These are phyloP conservation scores for Heterotilapia buettikoferi DNA, from an alignment of 2,113 vertebrate genomes.

Conservation along the genomic window DNA sequence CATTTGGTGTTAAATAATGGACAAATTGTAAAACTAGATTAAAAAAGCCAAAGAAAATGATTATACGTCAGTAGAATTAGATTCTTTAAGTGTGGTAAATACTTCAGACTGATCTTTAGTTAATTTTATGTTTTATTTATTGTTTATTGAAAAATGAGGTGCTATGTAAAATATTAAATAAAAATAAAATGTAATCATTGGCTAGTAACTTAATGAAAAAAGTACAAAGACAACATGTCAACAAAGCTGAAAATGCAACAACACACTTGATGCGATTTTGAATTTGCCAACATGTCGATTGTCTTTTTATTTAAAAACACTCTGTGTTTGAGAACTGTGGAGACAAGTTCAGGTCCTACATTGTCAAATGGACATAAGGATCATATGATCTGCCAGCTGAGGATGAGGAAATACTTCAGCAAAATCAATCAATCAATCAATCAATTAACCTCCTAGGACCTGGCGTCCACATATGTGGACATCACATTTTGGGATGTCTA, in stretches of 20 bases:
- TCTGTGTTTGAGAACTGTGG: not conserved
- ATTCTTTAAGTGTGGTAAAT: not conserved
- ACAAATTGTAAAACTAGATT: not conserved
- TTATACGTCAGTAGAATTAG: not conserved
- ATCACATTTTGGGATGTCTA: not conserved
- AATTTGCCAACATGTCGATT: not conserved
- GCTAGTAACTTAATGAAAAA: not conserved
- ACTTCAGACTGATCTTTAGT: not conserved
- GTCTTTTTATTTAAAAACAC: not conserved
- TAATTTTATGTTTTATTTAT: not conserved
- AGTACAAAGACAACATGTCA: not conserved
- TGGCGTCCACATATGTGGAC: not conserved
- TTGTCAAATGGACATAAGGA: not conserved
- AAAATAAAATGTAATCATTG: not conserved
- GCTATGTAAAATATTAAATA: not conserved
- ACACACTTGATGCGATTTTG: not conserved
- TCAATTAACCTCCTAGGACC: not conserved
- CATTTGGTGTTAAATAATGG: not conserved
- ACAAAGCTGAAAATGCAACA: not conserved
- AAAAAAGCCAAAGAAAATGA: not conserved
- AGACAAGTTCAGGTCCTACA: not conserved
- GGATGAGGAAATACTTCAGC: not conserved
- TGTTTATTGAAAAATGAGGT: not conserved
- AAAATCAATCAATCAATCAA: not conserved
- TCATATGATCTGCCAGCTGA: not conserved